phyloP scores from a whole-genome alignment of 2,113 vertebrate species.

The Paradisaea rubra region DNA sequence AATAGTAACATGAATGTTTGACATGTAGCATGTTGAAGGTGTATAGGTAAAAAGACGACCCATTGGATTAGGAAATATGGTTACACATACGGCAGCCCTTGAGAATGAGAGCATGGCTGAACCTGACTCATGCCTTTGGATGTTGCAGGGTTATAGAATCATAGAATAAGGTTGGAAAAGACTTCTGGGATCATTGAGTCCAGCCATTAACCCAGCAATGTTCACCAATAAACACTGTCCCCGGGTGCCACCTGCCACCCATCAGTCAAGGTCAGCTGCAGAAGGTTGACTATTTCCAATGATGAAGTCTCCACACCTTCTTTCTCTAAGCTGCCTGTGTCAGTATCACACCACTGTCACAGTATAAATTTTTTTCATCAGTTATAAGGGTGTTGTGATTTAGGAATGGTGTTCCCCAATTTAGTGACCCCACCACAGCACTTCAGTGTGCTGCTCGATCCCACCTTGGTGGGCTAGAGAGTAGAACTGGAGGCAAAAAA shows the following conservation, averaged over 20 bases:
- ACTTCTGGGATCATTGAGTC: background rate
- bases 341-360: background rate
- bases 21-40: background rate
- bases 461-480: fast-evolving
- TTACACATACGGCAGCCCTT: too few relatives aligned
- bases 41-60: fast-evolving
- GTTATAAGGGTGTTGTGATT: background rate
- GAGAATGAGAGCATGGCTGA: background rate
- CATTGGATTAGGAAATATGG: background rate
- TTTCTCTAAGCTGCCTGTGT: background rate
- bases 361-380: background rate
- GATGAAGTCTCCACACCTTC: background rate
- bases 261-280: background rate
- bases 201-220: background rate
- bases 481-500: background rate
- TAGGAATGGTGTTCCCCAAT: background rate
- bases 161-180: background rate
- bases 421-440: background rate
- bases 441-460: fast-evolving
- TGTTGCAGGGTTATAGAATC: background rate
- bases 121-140: background rate
- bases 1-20: fast-evolving
- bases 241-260: fast-evolving
- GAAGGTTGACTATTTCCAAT: background rate
- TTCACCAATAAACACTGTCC: too few relatives aligned